Evolutionary conservation across 2,888 invertebrate genomes (phyloP).

Genomic region (Nomada lathburiana): DNA sequence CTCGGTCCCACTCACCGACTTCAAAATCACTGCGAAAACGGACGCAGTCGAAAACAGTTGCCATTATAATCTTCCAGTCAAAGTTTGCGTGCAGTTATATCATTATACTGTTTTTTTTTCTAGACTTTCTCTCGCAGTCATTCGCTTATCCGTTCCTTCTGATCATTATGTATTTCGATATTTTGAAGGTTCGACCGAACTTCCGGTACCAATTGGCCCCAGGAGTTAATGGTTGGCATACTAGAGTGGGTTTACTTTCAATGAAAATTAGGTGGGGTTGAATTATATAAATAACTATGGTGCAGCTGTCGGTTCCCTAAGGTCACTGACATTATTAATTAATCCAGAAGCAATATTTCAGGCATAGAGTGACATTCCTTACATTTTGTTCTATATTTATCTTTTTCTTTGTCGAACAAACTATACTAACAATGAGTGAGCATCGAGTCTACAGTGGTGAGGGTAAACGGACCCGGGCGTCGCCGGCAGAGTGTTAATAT

Average conservation of each 20-base stretch:
- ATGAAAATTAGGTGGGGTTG: not conserved
- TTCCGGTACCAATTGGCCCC: not conserved
- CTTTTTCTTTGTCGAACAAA: too few species aligned
- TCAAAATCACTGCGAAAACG: not conserved
- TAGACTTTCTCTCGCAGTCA: slow-evolving; percentile 22
- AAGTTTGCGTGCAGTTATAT: slow-evolving; percentile 12
- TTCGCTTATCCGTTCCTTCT: not conserved
- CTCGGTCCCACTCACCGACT: not conserved
- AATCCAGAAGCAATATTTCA: too few species aligned
- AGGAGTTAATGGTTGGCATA: not conserved
- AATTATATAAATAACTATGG: not conserved
- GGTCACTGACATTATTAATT: not conserved
- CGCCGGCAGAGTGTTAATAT: too few species aligned
- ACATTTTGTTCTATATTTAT: too few species aligned
- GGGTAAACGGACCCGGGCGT: too few species aligned
- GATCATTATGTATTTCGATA: not conserved
- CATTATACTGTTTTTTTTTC: slow-evolving; percentile 2
- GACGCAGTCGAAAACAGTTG: not conserved
- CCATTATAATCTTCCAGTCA: not conserved
- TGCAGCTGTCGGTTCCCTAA: not conserved
- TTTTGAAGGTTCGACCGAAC: not conserved
- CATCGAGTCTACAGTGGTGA: too few species aligned
- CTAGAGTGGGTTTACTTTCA: not conserved
- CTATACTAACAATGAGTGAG: too few species aligned
- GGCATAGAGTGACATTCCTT: too few species aligned